Percentiles rank a stretch among this genome's conserved stretches.
Evolutionary conservation across 1,140 invertebrate species (phyloP).

Genomic region (Cydia splendana): DNA sequence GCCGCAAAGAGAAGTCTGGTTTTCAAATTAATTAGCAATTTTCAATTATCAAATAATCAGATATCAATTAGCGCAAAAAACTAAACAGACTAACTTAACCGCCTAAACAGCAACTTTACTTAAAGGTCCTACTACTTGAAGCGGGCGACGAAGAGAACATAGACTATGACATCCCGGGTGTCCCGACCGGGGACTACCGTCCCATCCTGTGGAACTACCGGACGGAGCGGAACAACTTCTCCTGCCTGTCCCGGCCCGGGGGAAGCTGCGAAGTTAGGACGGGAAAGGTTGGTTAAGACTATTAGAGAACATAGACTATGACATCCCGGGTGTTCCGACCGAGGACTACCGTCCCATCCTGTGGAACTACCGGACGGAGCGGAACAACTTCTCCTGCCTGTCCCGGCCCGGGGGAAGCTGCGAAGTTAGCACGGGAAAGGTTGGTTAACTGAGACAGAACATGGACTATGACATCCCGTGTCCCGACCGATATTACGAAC

Average conservation of each 20-base stretch:
- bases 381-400: constrained; percentile 68
- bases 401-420: constrained; percentile 73
- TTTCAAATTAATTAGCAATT: too few species aligned
- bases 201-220: constrained; percentile 73
- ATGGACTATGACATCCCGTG: constrained; percentile 69
- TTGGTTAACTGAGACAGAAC: constrained; percentile 36
- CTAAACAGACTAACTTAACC: neutral
- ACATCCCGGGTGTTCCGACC: constrained; percentile 66
- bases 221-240: constrained; percentile 68
- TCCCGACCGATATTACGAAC: too few species aligned
- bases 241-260: constrained; percentile 67
- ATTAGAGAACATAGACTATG: constrained; percentile 55
- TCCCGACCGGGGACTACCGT: constrained; percentile 65
- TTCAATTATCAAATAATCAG: too few species aligned
- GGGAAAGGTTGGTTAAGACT: constrained; percentile 68
- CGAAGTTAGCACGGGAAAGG: constrained; percentile 78
- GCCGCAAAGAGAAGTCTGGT: too few species aligned
- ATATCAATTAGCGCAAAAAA: too few species aligned
- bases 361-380: constrained; percentile 72
- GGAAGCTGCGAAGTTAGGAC: constrained; percentile 77
- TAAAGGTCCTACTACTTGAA: constrained; percentile 67
- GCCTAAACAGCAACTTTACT: neutral
- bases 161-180: constrained; percentile 70
- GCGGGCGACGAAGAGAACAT: constrained; percentile 78
- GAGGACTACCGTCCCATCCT: constrained; percentile 66